Evolutionary conservation across 2,797 vertebrate species (phyloP).

Genomic region (Cephalopachus bancanus): DNA sequence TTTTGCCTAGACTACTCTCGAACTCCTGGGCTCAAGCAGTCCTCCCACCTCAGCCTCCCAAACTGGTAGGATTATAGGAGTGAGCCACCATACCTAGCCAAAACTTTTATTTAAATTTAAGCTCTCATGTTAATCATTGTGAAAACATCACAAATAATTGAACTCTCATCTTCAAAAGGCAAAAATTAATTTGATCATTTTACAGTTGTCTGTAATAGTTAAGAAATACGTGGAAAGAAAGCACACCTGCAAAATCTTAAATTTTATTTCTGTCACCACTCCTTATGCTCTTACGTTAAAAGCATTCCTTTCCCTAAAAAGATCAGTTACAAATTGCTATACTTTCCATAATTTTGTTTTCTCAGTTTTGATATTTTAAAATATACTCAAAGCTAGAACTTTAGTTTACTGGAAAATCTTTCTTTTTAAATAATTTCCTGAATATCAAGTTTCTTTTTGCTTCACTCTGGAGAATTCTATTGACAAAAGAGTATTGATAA

Average conservation of each 20-base stretch:
- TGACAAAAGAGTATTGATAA: conserved; percentile 56
- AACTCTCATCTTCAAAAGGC: conserved; percentile 1
- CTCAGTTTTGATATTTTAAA: conserved; percentile 62
- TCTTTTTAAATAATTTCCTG: conserved; percentile 1
- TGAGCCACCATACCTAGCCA: too few species aligned
- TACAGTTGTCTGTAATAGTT: not conserved
- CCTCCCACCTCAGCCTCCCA: too few species aligned
- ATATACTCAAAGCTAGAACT: conserved; percentile 37
- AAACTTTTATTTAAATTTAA: not conserved
- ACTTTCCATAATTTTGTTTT: conserved; percentile 51
- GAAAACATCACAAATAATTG: not conserved
- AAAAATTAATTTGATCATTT: not conserved
- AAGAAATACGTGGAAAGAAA: not conserved
- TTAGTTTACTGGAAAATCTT: conserved; percentile 22
- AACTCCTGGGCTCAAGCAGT: too few species aligned
- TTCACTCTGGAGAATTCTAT: not conserved
- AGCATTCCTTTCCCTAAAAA: conserved; percentile 36
- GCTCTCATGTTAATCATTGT: not conserved
- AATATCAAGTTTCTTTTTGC: conserved; percentile 55
- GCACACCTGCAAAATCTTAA: not conserved
- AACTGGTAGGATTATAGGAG: too few species aligned
- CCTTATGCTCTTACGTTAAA: not conserved
- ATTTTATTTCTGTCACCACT: not conserved
- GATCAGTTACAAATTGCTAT: conserved; percentile 37
- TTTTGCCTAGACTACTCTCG: too few species aligned